A percentile compares a stretch with the other conserved stretches of the same genome.
phyloP scores from a whole-genome alignment of 1,140 invertebrate genomes.

The Anoplophora glabripennis region DNA sequence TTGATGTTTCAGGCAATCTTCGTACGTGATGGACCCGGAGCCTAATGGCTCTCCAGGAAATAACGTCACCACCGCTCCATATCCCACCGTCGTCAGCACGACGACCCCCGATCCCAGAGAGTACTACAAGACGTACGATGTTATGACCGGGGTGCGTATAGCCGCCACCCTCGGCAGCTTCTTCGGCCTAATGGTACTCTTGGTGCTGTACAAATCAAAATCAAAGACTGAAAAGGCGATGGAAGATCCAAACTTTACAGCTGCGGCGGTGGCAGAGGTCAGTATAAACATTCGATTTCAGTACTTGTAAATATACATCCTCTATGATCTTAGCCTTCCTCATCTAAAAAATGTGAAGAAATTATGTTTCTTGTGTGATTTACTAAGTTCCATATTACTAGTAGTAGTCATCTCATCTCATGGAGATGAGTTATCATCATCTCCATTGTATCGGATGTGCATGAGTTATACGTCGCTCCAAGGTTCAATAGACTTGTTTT shows the following conservation, averaged over 20 bases:
- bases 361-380: too few species aligned
- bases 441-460: too few species aligned
- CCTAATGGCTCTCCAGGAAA: conserved; percentile 37
- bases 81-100: conserved; percentile 5
- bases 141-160: conserved; percentile 85
- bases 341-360: too few species aligned
- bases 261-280: conserved; percentile 69
- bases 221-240: conserved; percentile 68
- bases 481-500: too few species aligned
- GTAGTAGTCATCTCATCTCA: too few species aligned
- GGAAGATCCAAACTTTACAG: conserved; percentile 64
- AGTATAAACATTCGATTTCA: too few species aligned
- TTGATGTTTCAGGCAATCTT: conserved; percentile 28
- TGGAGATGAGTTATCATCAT: too few species aligned
- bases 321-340: too few species aligned
- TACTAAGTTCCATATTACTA: too few species aligned
- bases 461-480: too few species aligned
- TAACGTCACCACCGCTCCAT: conserved; percentile 27
- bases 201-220: conserved; percentile 83
- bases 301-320: too few species aligned
- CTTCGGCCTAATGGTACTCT: conserved; percentile 82
- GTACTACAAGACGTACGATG: conserved; percentile 86
- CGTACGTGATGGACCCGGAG: conserved; percentile 38
- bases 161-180: conserved; percentile 84
- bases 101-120: conserved; percentile 52